Evolutionary conservation across 2,888 invertebrate genomes (phyloP).

Genomic region (Anarsia innoxiella): DNA sequence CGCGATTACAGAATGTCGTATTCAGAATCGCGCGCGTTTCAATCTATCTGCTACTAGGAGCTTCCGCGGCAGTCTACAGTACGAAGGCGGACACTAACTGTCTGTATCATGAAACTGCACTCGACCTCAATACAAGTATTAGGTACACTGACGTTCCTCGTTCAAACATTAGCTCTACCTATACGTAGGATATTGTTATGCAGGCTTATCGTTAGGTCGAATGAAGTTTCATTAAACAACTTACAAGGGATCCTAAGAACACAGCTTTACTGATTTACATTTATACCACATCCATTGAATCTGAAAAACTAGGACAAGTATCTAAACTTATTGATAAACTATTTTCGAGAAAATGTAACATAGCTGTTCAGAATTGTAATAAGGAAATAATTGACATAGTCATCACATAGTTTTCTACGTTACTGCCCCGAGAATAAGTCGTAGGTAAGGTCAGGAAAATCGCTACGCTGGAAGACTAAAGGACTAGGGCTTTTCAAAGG

Average conservation of each 20-base stretch:
- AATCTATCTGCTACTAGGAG: slow-evolving; percentile 65
- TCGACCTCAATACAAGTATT: slow-evolving; percentile 21
- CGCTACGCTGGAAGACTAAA: slow-evolving; percentile 68
- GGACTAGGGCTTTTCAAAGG: slow-evolving; percentile 41
- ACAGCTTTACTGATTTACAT: slow-evolving; percentile 64
- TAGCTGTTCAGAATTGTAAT: slow-evolving; percentile 51
- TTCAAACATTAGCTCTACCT: too few relatives aligned
- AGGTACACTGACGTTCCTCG: too few relatives aligned
- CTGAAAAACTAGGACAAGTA: slow-evolving; percentile 54
- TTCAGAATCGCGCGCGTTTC: slow-evolving; percentile 46
- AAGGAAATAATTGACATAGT: slow-evolving; percentile 74
- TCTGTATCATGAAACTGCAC: slow-evolving; percentile 36
- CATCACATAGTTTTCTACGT: slow-evolving; percentile 71
- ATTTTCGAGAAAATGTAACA: slow-evolving; percentile 34
- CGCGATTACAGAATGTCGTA: too few relatives aligned
- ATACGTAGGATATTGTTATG: too few relatives aligned
- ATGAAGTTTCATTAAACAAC: slow-evolving; percentile 38
- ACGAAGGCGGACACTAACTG: slow-evolving; percentile 65
- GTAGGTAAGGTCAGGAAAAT: slow-evolving; percentile 49
- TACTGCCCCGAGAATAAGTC: slow-evolving; percentile 59
- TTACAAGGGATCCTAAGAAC: slow-evolving; percentile 58
- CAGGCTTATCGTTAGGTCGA: slow-evolving; percentile 26
- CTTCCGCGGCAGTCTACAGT: slow-evolving; percentile 63
- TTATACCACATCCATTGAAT: slow-evolving; percentile 65
- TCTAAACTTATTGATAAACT: slow-evolving; percentile 47